Conservation (phyloP, 2,797 vertebrate genomes). For the Valencia hispanica region DNA sequence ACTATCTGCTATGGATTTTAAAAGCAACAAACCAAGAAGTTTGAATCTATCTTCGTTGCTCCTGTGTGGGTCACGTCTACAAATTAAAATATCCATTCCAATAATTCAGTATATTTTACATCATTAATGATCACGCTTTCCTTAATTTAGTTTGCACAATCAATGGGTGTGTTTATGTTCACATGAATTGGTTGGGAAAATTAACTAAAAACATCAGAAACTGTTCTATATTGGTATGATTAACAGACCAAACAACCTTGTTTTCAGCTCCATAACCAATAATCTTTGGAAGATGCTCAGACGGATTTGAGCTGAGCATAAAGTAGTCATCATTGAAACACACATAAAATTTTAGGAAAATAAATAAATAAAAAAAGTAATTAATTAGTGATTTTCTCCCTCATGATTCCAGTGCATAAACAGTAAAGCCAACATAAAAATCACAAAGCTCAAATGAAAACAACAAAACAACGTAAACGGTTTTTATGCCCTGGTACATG, state of each 20-base stretch:
- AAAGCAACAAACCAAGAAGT: not conserved
- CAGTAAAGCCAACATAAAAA: conserved; percentile 31
- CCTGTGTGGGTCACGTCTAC: not conserved
- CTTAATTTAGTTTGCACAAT: not conserved
- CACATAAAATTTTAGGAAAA: conserved; percentile 3
- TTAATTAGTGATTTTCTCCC: conserved; percentile 4
- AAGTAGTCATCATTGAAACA: conserved; percentile 24
- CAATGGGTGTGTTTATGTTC: not conserved
- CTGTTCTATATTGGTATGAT: not conserved
- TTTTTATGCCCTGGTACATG: conserved; percentile 7
- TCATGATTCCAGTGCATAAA: conserved; percentile 62
- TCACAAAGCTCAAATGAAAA: not conserved
- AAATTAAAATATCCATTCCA: not conserved
- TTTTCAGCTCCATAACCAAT: conserved; percentile 1
- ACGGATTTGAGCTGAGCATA: conserved; percentile 9
- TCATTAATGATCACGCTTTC: not conserved
- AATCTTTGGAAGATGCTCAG: conserved; percentile 38
- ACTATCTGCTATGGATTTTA: not conserved
- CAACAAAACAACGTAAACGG: conserved; percentile 1
- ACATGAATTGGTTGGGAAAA: not conserved
- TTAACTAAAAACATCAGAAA: not conserved
- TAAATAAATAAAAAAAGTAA: too few species aligned
- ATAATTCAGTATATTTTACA: not conserved
- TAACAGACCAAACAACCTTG: not conserved
- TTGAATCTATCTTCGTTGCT: not conserved